A percentile compares a stretch with the other conserved stretches of the same genome.
Evolutionary conservation across 2,797 vertebrate species (phyloP).

Genomic region (Paratrypauchen microcephalus): DNA sequence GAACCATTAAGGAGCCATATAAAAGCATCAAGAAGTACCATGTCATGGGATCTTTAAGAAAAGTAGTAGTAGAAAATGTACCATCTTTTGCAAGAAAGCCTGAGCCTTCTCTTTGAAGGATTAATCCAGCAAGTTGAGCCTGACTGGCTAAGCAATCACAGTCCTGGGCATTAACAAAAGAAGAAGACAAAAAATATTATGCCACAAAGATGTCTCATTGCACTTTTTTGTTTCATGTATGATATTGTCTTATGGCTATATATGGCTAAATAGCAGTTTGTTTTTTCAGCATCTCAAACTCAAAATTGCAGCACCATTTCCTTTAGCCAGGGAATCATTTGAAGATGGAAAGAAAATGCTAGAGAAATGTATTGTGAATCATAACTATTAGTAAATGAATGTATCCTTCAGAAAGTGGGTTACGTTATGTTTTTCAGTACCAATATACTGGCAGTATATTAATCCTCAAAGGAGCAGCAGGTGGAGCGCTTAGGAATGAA

Average conservation of each 20-base stretch:
- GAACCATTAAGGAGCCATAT: too few species aligned
- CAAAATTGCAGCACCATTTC: too few species aligned
- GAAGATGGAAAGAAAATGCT: background rate
- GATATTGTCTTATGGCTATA: background rate
- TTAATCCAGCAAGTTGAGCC: constrained; percentile 85
- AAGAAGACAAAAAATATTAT: background rate
- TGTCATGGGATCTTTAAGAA: too few species aligned
- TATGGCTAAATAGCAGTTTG: too few species aligned
- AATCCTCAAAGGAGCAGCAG: constrained; percentile 7
- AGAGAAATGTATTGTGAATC: background rate
- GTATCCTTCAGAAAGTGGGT: constrained; percentile 1
- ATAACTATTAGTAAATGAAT: background rate
- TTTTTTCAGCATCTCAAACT: too few species aligned
- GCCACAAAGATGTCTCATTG: background rate
- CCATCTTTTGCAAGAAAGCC: constrained; percentile 89
- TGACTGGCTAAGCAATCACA: constrained; percentile 89
- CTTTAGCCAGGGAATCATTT: too few species aligned
- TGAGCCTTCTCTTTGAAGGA: constrained; percentile 90
- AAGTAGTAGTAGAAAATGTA: constrained; percentile 49
- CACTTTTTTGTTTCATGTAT: background rate
- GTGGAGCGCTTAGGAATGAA: background rate
- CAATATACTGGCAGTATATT: constrained; percentile 6
- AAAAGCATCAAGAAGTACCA: too few species aligned
- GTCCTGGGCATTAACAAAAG: constrained; percentile 74
- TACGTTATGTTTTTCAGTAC: constrained; percentile 3